Conservation (phyloP, 2,888 invertebrate species). For the Oxyteleia sp. region DNA sequence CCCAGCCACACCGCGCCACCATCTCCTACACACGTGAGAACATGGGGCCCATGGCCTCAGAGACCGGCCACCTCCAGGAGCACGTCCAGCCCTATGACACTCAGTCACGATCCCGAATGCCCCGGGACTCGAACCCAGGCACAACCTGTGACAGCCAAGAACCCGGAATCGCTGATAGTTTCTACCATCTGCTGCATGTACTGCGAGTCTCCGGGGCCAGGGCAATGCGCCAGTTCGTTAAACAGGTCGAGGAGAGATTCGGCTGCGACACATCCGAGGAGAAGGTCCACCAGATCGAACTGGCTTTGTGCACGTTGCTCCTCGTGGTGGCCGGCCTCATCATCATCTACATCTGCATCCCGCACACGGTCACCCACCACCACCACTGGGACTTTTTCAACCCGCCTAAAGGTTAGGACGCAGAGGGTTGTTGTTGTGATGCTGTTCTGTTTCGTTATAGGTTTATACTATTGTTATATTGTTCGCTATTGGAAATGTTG, state of each 20-base stretch:
- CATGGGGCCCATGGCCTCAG: neutral
- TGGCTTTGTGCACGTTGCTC: conserved; percentile 93
- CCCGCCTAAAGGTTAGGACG: conserved; percentile 89
- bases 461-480: conserved; percentile 71
- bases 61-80: conserved; percentile 73
- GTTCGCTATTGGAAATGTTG: conserved; percentile 62
- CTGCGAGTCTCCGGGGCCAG: conserved; percentile 91
- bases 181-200: conserved; percentile 91
- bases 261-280: conserved; percentile 89
- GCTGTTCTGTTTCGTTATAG: conserved; percentile 66
- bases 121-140: conserved; percentile 76
- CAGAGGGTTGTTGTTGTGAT: conserved; percentile 44
- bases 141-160: conserved; percentile 86
- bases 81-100: conserved; percentile 83
- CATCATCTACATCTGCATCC: conserved; percentile 92
- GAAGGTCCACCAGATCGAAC: conserved; percentile 91
- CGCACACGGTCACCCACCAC: conserved; percentile 91
- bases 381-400: conserved; percentile 97
- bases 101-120: conserved; percentile 56
- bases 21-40: conserved; percentile 79
- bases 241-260: conserved; percentile 90
- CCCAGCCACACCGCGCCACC: conserved; percentile 82
- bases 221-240: conserved; percentile 91
- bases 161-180: conserved; percentile 91
- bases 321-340: conserved; percentile 93